Evolutionary conservation across 2,113 vertebrate genomes (phyloP), one percentile per base, ranked within the genome.

Genomic region (Crotalus helleri): DNA sequence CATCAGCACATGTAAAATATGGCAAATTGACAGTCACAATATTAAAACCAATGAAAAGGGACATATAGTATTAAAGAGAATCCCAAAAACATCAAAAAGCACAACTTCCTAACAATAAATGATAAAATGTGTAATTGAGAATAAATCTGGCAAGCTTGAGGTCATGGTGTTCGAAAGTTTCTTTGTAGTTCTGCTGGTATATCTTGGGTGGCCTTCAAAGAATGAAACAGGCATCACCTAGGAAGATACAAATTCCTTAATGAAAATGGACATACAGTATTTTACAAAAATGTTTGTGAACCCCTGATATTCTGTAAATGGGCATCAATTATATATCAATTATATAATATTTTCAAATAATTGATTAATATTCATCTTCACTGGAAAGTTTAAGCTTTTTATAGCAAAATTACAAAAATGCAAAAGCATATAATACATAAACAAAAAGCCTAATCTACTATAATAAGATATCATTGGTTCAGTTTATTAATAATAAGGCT

Each of bases 1-100:
- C 46, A 89, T 96, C 93, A 94, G 93, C 81, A 97, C 97, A 93
- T 97, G 96, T 97, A 97, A 97, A 97, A 96, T 94, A 96, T 96
- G 97, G 95, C 95, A 96, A 96, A 96, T 93, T 97, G 94, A 94
- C 8, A 94, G 96, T 97, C 94, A 96, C 94, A 26, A 97, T 93
- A 97, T 93, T 94, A 97, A 96, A 96, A 96, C 44, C 96, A 94
- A 96, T 95, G 94, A 92, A 93, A 93, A 55, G 97, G 92, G 94
- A 96, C 96, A 94, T 95, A 91, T 90, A 85, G 88, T 92, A 86
- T 90, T 90, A 95, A 97, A 95, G 95, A 97, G 96, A 97, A 95
- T 95, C 95, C 96, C 92, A 96, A 95, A 96, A 97, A 96, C 95
- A 95, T 93, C 94, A 96, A 96, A 96, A 96, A 97, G 95, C 94